phyloP scores from a whole-genome alignment of 2,797 vertebrate species.

The Cynopterus sphinx region DNA sequence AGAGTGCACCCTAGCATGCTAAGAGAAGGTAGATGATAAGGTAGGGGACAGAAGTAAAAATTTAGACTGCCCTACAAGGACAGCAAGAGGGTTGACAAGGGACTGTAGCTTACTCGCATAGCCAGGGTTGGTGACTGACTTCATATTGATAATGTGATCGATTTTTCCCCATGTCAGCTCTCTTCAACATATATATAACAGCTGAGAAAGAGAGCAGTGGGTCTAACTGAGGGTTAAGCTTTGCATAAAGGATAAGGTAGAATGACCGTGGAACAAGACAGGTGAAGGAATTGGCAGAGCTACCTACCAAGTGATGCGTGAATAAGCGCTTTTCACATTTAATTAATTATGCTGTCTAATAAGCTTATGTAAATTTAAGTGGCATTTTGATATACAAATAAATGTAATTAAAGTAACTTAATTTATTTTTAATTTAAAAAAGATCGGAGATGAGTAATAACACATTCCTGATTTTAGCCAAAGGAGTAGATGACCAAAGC shows the following conservation, averaged over 20 bases:
- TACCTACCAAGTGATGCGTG: neutral
- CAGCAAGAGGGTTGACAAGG: neutral
- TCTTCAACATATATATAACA: neutral
- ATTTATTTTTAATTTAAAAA: neutral
- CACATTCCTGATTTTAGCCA: neutral
- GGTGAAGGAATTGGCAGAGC: neutral
- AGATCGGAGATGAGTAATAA: neutral
- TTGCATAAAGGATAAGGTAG: neutral
- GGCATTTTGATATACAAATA: neutral
- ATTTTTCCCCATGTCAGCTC: neutral
- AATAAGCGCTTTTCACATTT: neutral
- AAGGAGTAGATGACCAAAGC: neutral
- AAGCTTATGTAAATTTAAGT: constrained; percentile 2
- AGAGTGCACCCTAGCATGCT: neutral
- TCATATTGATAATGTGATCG: neutral
- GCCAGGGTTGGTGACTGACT: neutral
- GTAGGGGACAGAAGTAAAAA: neutral
- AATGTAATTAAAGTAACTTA: neutral
- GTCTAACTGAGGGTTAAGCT: neutral
- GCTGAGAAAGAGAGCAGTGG: neutral
- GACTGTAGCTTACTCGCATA: neutral
- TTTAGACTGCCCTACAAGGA: neutral
- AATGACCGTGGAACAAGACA: neutral
- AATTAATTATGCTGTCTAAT: neutral
- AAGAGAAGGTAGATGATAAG: neutral